Conservation (phyloP, 2,888 invertebrate species). For the Atethmia centrago region DNA sequence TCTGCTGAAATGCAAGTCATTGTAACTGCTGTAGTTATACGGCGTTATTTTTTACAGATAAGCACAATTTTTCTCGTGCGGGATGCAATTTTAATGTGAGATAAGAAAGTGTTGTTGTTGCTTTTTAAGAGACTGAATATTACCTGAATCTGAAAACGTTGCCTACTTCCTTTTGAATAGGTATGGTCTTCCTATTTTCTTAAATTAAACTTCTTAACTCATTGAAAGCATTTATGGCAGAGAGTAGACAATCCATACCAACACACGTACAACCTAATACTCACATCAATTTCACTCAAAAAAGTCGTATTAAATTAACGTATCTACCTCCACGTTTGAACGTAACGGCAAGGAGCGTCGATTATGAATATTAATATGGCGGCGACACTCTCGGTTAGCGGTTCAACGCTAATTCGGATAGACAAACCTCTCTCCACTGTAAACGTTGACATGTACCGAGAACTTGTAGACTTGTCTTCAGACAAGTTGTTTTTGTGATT, state of each 20-base stretch:
- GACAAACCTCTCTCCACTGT: constrained; percentile 78
- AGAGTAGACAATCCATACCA: constrained; percentile 8
- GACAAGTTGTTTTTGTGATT: neutral
- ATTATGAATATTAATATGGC: constrained; percentile 84
- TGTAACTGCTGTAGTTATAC: constrained; percentile 35
- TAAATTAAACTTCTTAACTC: neutral
- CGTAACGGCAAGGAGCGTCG: constrained; percentile 67
- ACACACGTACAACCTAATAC: constrained; percentile 31
- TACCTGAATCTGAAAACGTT: neutral
- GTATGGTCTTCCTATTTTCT: no score
- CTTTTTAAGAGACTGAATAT: neutral
- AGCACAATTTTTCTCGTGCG: neutral
- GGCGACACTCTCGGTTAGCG: constrained; percentile 82
- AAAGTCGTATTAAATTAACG: constrained; percentile 74
- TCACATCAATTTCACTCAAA: constrained; percentile 64
- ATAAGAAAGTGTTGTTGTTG: neutral
- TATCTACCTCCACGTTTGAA: constrained; percentile 64
- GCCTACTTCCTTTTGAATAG: neutral
- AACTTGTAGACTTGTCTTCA: constrained; percentile 19
- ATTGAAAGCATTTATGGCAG: neutral
- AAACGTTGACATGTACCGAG: constrained; percentile 27
- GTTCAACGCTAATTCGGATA: constrained; percentile 83
- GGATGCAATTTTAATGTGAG: neutral
- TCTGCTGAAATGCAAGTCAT: constrained; percentile 82
- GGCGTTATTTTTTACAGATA: constrained; percentile 10